Evolutionary conservation across 2,797 vertebrate species (phyloP).

Genomic region (Bovichtus variegatus): DNA sequence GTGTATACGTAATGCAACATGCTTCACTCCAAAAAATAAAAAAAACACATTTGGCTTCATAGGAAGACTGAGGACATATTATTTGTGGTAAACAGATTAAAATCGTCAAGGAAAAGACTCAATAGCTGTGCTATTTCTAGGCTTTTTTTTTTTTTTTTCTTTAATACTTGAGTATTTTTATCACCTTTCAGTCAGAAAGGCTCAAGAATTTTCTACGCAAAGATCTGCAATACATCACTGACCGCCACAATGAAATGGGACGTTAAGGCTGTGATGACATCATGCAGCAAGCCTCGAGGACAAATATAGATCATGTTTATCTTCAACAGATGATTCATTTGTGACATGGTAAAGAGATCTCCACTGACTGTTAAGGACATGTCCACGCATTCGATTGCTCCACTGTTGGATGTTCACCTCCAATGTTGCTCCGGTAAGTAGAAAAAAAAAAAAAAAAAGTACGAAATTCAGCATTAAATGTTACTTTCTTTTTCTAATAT

Average conservation of each 20-base stretch:
- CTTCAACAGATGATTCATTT: constrained; percentile 79
- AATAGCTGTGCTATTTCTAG: neutral
- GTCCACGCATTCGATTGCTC: constrained; percentile 40
- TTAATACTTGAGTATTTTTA: constrained; percentile 30
- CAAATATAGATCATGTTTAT: constrained; percentile 85
- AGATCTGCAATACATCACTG: constrained; percentile 77
- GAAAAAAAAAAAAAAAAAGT: constrained; percentile 44
- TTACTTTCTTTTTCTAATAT: constrained; percentile 37
- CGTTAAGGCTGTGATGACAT: constrained; percentile 77
- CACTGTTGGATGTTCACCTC: constrained; percentile 16
- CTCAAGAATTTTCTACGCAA: constrained; percentile 45
- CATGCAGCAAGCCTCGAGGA: constrained; percentile 73
- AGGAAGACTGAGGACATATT: neutral
- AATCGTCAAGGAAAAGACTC: neutral
- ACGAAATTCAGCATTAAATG: constrained; percentile 21
- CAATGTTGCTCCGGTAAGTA: neutral
- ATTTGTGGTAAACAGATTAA: constrained; percentile 9
- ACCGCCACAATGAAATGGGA: constrained; percentile 77
- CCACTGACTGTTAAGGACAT: constrained; percentile 52
- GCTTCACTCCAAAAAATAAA: neutral
- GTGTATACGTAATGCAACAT: constrained; percentile 10
- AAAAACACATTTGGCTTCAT: neutral
- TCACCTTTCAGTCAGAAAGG: constrained; percentile 26
- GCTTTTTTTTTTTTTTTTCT: neutral
- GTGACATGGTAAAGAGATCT: constrained; percentile 74